Percentiles rank a stretch among this genome's conserved stretches.
phyloP scores from a whole-genome alignment of 2,113 vertebrate genomes.

The Pelecanoides urinatrix region DNA sequence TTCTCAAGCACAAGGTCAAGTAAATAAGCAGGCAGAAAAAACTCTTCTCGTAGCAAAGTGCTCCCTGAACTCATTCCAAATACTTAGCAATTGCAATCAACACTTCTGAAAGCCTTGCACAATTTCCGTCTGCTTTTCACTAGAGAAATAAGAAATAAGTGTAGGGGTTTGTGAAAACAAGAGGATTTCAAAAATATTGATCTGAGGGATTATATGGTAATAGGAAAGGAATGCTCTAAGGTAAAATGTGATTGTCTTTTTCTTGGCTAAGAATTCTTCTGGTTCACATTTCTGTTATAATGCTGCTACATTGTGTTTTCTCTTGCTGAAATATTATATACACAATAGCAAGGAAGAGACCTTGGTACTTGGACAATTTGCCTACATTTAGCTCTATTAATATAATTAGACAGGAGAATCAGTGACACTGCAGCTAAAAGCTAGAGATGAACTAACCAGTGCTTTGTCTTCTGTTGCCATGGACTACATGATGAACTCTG shows the following conservation, averaged over 20 bases:
- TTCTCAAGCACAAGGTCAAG: neutral
- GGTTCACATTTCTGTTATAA: neutral
- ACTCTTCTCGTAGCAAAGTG: neutral
- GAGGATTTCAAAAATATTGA: slow-evolving; percentile 10
- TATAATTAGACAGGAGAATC: slow-evolving; percentile 64
- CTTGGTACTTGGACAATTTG: slow-evolving; percentile 44
- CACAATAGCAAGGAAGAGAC: slow-evolving; percentile 10
- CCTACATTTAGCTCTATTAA: slow-evolving; percentile 66
- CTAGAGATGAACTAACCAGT: slow-evolving; percentile 59
- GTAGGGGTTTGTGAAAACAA: neutral
- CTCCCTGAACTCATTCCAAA: neutral
- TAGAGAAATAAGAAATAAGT: slow-evolving; percentile 10
- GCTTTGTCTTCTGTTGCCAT: slow-evolving; percentile 73
- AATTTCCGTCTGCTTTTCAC: neutral
- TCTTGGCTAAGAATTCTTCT: neutral
- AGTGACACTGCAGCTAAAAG: slow-evolving; percentile 57
- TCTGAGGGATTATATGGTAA: neutral
- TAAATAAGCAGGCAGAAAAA: neutral
- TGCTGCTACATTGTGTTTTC: neutral
- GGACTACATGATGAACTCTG: slow-evolving; percentile 75
- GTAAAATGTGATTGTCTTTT: neutral
- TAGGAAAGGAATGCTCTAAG: neutral
- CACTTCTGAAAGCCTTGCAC: neutral
- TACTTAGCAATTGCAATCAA: neutral
- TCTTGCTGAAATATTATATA: slow-evolving; percentile 24